Base-by-base conservation (phyloP, 2,888 invertebrate species). In the Napeogenes inachia region DNA sequence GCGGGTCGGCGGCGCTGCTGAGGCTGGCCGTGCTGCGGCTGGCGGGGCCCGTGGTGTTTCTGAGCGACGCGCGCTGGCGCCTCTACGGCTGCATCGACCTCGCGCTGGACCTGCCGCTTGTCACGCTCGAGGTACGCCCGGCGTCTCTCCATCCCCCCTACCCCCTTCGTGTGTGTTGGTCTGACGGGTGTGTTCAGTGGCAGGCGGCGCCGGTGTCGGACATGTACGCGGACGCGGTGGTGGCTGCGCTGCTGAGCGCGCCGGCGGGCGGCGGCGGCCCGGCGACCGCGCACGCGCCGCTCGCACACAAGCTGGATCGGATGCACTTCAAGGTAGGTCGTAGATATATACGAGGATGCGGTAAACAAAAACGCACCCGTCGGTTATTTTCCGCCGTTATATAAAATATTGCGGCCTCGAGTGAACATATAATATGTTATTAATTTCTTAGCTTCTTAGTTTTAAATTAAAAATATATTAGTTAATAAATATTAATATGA, bases 221-320 rank as follows among this genome's bases (percentile, higher is more conserved):
- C 86, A 99, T 99, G 98, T 99, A 95, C 86, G 99, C 99, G 38
- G 99, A 99, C 90, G 96, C 99, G 38, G 95, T 98, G 38, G 92
- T 98, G 60, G 96, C 97, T 0, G 97, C 95, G 54, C 92, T 98
- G 46, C 91, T 99, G 72, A 95, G 96, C 81, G 97, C 97, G 10
- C 73, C 85, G 30, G 50, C n/a, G 46, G 80, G 55, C 77, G 84
- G 57, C 77, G 84, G 57, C 8, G 21, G 21, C 21, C 21, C 21
- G 21, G 74, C 74, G 66, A 84, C 80, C 59, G 63, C 72, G 30
- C 79, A 77, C 64, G 76, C 81, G 69, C 87, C 88, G 68, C 81
- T 82, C 45, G 85, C 87, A 71, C 89, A 83, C 45, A 96, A 96
- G 79, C 94, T 97, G 59, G 98, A 98, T 84, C 90, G 95, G 54